Evolutionary conservation across 2,113 vertebrate genomes (phyloP).

Genomic region (Tursiops truncatus): DNA sequence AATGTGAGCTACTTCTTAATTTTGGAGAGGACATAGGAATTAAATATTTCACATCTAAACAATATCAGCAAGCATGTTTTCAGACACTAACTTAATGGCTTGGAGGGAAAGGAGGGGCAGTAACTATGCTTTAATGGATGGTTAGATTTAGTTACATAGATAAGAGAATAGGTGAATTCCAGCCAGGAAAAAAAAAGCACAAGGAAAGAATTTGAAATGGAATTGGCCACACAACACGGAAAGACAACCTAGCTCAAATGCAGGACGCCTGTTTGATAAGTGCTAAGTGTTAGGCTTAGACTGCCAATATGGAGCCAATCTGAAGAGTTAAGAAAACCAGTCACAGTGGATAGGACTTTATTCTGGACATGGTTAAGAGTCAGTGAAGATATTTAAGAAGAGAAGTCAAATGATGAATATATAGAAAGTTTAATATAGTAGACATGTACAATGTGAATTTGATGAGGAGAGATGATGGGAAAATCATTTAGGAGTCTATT

Average conservation of each 20-base stretch:
- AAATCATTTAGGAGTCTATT: neutral
- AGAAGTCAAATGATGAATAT: neutral
- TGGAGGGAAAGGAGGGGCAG: neutral
- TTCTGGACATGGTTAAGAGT: constrained; percentile 23
- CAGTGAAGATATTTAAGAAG: constrained; percentile 34
- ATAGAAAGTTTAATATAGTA: neutral
- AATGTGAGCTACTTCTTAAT: constrained; percentile 13
- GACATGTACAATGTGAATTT: neutral
- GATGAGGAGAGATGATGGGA: neutral
- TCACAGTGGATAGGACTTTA: neutral
- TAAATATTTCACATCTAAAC: constrained; percentile 26
- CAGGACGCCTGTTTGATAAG: neutral
- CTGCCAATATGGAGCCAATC: neutral
- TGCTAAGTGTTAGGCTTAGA: constrained; percentile 6
- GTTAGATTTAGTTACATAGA: neutral
- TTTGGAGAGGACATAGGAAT: constrained; percentile 1
- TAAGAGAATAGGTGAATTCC: constrained; percentile 15
- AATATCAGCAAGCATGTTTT: constrained; percentile 16
- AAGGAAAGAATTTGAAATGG: neutral
- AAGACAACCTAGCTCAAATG: neutral
- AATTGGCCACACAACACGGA: neutral
- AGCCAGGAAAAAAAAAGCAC: neutral
- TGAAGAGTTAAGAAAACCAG: neutral
- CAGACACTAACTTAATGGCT: neutral
- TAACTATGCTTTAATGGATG: neutral